Conservation (phyloP, 2,888 invertebrate species). For the Beris morrisii region DNA sequence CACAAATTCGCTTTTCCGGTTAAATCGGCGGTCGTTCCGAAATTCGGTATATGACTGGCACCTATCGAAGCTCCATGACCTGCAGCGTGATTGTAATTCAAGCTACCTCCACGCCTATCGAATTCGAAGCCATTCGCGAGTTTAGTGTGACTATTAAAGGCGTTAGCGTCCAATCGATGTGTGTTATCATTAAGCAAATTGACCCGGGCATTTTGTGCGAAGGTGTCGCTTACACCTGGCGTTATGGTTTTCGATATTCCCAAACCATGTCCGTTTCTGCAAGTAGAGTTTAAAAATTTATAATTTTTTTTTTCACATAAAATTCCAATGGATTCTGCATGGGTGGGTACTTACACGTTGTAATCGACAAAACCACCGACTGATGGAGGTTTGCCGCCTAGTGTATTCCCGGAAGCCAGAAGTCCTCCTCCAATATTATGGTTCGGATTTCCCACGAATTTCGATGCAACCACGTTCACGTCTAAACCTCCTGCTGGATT, state of each 20-base stretch:
- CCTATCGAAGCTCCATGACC: slow-evolving; percentile 46
- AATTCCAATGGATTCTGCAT: background rate
- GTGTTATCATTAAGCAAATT: slow-evolving; percentile 44
- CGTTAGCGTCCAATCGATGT: slow-evolving; percentile 44
- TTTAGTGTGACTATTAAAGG: slow-evolving; percentile 44
- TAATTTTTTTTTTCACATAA: background rate
- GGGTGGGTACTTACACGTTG: slow-evolving; percentile 26
- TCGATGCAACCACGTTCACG: slow-evolving; percentile 1
- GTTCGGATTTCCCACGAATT: slow-evolving; percentile 22
- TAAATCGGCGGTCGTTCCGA: slow-evolving; percentile 43
- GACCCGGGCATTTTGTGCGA: slow-evolving; percentile 41
- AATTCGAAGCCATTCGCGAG: slow-evolving; percentile 43
- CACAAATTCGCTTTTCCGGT: slow-evolving; percentile 46
- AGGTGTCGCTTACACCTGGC: slow-evolving; percentile 39
- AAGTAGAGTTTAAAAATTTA: background rate
- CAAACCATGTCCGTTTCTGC: slow-evolving; percentile 47
- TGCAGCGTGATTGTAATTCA: slow-evolving; percentile 42
- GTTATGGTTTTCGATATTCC: slow-evolving; percentile 45
- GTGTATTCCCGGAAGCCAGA: slow-evolving; percentile 28
- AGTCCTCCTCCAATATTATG: slow-evolving; percentile 25
- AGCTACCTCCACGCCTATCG: slow-evolving; percentile 46
- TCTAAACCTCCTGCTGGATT: slow-evolving; percentile 21
- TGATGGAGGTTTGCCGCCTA: slow-evolving; percentile 1
- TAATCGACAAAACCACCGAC: slow-evolving; percentile 23
- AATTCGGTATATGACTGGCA: slow-evolving; percentile 45